A percentile compares a stretch with the other conserved stretches of the same genome.
Evolutionary conservation across 1,140 invertebrate species (phyloP).

Genomic region (Diuraphis noxia): DNA sequence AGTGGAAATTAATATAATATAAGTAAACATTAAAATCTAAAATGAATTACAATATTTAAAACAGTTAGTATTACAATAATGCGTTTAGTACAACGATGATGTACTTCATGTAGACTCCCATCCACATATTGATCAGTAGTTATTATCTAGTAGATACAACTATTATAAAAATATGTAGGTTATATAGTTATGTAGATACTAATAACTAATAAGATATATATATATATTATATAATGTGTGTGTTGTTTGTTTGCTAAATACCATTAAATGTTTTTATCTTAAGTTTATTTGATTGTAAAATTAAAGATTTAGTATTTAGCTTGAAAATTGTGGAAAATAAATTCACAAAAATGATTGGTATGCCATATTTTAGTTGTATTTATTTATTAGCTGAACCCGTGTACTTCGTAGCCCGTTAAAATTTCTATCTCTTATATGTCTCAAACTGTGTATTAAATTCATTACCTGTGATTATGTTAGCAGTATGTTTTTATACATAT

Average conservation of each 20-base stretch:
- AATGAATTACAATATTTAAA: neutral
- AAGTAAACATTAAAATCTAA: neutral
- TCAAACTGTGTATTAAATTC: too few relatives aligned
- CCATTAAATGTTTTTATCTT: neutral
- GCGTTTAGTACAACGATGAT: neutral
- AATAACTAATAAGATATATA: neutral
- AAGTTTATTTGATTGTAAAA: neutral
- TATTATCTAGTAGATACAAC: neutral
- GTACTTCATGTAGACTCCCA: neutral
- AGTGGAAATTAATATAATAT: neutral
- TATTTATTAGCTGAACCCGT: too few relatives aligned
- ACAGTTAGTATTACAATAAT: neutral
- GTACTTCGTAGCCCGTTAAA: too few relatives aligned
- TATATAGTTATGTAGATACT: neutral
- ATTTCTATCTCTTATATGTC: too few relatives aligned
- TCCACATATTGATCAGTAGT: neutral
- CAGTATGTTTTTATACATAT: too few relatives aligned
- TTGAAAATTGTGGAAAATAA: neutral
- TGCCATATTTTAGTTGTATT: neutral
- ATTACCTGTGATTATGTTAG: too few relatives aligned
- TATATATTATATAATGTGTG: neutral
- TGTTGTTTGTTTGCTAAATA: neutral
- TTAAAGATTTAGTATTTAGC: neutral
- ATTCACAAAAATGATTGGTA: neutral
- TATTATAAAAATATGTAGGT: neutral